A percentile compares a stretch with the other conserved stretches of the same genome.
Conservation (phyloP, 2,113 vertebrate genomes). For the Pica pica region DNA sequence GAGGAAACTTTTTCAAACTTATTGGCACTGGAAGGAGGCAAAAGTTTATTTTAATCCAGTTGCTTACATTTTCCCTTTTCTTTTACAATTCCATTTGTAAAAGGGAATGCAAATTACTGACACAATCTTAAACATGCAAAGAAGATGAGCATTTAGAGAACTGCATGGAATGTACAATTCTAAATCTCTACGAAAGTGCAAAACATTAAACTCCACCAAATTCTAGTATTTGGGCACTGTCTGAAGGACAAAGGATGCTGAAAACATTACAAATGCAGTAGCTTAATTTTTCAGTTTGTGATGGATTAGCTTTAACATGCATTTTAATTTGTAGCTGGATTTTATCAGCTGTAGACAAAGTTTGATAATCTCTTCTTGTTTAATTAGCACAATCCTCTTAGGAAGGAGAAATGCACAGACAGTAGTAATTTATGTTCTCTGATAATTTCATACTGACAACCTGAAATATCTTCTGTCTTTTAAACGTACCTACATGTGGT, state of each 20-base stretch:
- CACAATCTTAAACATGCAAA: not conserved
- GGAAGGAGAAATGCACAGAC: slow-evolving; percentile 45
- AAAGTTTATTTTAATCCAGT: slow-evolving; percentile 48
- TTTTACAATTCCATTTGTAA: not conserved
- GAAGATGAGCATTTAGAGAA: not conserved
- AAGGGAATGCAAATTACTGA: slow-evolving; percentile 24
- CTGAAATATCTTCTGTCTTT: not conserved
- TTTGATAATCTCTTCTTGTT: slow-evolving; percentile 72
- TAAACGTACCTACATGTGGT: not conserved
- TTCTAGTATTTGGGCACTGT: not conserved
- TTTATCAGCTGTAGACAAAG: slow-evolving; percentile 69
- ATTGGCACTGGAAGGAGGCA: not conserved
- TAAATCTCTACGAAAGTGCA: not conserved
- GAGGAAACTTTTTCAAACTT: slow-evolving; percentile 50
- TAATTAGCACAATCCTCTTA: slow-evolving; percentile 73
- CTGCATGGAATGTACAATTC: not conserved
- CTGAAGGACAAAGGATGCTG: slow-evolving; percentile 40
- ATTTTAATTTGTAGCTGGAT: slow-evolving; percentile 69
- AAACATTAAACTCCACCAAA: not conserved
- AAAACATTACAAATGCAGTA: slow-evolving; percentile 40
- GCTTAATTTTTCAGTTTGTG: slow-evolving; percentile 39
- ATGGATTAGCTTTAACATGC: slow-evolving; percentile 61
- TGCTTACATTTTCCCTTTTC: slow-evolving; percentile 21
- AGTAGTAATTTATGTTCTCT: slow-evolving; percentile 51
- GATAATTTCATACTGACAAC: slow-evolving; percentile 13